These are phyloP conservation scores for Dendrocincla fuliginosa DNA, from an alignment of 2,797 vertebrate species.

Conservation along the genomic window DNA sequence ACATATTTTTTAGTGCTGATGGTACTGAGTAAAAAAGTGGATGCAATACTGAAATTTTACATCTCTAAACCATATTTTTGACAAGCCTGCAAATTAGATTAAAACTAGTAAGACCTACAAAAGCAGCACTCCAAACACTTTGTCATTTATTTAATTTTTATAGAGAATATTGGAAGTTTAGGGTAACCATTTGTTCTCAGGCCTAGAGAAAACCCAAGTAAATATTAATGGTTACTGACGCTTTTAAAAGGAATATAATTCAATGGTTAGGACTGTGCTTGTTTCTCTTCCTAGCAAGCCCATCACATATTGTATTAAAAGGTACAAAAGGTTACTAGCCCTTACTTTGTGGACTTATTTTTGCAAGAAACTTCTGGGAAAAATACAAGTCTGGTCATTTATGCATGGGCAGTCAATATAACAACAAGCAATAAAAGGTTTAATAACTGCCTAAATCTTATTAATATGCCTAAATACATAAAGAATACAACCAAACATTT, in stretches of 20 bases:
- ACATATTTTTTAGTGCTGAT: background rate
- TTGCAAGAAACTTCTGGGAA: background rate
- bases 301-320: background rate
- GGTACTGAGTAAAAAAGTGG: background rate
- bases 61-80: background rate
- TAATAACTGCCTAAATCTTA: background rate
- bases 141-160: background rate
- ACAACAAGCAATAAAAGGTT: background rate
- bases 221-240: background rate
- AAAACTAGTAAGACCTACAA: background rate
- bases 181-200: background rate
- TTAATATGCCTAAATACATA: background rate
- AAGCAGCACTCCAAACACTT: background rate
- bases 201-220: background rate
- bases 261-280: background rate
- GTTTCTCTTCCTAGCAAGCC: background rate
- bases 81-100: background rate
- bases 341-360: background rate
- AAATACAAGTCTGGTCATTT: background rate
- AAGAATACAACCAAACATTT: background rate
- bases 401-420: background rate
- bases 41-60: background rate
- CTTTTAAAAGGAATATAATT: background rate
- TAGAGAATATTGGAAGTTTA: background rate
- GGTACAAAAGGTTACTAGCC: background rate